Percentiles rank a stretch among this genome's conserved stretches.
Evolutionary conservation across 30 jellyfish, hydroid and myxozoan genomes (phyloP).

Genomic region (Hydractinia echinata): DNA sequence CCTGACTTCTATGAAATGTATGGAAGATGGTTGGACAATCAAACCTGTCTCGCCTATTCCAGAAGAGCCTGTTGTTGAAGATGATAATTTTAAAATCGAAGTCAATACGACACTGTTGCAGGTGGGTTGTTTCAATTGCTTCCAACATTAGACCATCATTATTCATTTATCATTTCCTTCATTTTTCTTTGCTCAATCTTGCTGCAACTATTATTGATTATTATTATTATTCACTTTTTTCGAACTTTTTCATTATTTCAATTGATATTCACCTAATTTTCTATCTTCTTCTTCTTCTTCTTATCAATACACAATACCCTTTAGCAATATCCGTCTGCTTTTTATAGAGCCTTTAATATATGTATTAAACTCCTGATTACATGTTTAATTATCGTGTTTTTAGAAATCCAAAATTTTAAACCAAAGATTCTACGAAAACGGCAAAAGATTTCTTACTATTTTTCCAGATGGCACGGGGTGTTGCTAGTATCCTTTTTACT

Average conservation of each 20-base stretch:
- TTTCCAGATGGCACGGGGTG: constrained; percentile 96
- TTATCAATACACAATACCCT: neutral
- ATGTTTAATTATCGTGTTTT: neutral
- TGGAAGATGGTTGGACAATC: constrained; percentile 95
- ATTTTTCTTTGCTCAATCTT: no score
- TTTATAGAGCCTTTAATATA: neutral
- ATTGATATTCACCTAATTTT: no score
- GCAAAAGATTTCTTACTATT: constrained; percentile 60
- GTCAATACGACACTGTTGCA: constrained; percentile 74
- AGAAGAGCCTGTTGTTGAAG: constrained; percentile 28
- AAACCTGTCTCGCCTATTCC: constrained; percentile 55
- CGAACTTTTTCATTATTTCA: no score
- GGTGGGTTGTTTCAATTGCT: constrained; percentile 24
- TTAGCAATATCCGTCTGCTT: neutral
- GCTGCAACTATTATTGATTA: no score
- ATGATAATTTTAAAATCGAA: constrained; percentile 48
- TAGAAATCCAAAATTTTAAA: constrained; percentile 50
- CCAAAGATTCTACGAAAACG: constrained; percentile 72
- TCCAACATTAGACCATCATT: no score
- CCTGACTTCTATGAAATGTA: constrained; percentile 76
- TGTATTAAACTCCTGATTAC: neutral
- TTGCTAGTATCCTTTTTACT: constrained; percentile 81
- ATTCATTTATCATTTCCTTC: no score
- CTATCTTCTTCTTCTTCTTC: neutral
- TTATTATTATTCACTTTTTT: neutral